Conservation (phyloP, 1,140 invertebrate genomes). For the Halictus rubicundus region DNA sequence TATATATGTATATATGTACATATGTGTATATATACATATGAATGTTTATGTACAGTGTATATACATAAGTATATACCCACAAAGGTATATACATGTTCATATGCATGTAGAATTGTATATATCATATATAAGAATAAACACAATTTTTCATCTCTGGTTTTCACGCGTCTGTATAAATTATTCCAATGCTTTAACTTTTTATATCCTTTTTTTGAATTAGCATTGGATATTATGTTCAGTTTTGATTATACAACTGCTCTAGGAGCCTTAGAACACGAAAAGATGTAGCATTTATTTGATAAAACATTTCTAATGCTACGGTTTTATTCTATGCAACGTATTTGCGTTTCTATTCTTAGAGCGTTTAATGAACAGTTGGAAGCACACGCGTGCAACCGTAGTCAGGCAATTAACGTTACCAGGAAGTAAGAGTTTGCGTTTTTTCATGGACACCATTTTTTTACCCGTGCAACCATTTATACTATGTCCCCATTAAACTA, state of each 20-base stretch:
- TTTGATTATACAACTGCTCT: too few relatives aligned
- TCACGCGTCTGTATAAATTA: background rate
- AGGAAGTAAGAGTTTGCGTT: conserved; percentile 15
- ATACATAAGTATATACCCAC: too few relatives aligned
- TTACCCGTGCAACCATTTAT: background rate
- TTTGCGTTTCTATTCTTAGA: conserved; percentile 26
- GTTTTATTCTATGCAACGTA: conserved; percentile 26
- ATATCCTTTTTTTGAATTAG: background rate
- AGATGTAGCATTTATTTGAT: too few relatives aligned
- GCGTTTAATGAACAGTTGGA: conserved; percentile 25
- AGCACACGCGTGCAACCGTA: conserved; percentile 7
- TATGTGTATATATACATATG: too few relatives aligned
- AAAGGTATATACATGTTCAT: too few relatives aligned
- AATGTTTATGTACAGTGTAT: too few relatives aligned
- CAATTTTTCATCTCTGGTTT: conserved; percentile 3
- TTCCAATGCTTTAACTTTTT: background rate
- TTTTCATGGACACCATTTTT: background rate
- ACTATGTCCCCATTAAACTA: background rate
- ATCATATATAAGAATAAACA: too few relatives aligned
- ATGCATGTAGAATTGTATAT: too few relatives aligned
- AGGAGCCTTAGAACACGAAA: too few relatives aligned
- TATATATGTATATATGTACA: too few relatives aligned
- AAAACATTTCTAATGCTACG: too few relatives aligned
- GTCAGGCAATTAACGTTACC: background rate
- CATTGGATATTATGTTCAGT: background rate